Evolutionary conservation across 2,797 vertebrate genomes (phyloP).

Genomic region (Thunnus albacares): DNA sequence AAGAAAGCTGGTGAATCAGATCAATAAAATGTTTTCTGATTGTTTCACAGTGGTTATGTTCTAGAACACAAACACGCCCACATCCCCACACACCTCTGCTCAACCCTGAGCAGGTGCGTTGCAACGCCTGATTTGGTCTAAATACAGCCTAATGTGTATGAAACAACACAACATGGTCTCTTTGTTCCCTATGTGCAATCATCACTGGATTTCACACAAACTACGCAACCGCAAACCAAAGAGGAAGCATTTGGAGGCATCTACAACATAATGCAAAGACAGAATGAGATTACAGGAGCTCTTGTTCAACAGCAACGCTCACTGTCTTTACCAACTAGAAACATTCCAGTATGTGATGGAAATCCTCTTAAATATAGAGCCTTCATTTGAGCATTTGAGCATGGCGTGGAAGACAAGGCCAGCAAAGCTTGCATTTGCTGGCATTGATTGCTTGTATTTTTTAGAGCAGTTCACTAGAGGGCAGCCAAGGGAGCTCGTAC

Average conservation of each 20-base stretch:
- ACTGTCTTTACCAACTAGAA: not conserved
- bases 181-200: not conserved
- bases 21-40: no score
- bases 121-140: no score
- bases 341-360: constrained; percentile 1
- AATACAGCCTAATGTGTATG: no score
- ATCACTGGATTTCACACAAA: not conserved
- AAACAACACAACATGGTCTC: no score
- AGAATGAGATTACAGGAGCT: constrained; percentile 15
- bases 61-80: no score
- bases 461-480: not conserved
- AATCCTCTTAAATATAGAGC: constrained; percentile 1
- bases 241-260: not conserved
- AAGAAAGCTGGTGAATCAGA: no score
- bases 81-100: no score
- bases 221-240: not conserved
- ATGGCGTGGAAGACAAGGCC: not conserved
- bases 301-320: not conserved
- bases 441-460: not conserved
- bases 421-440: not conserved
- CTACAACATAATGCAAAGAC: not conserved
- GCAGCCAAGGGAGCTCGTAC: not conserved
- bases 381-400: constrained; percentile 8
- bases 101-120: no score
- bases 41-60: no score